Evolutionary conservation across 1,140 invertebrate genomes (phyloP).

Genomic region (Onthophagus taurus): DNA sequence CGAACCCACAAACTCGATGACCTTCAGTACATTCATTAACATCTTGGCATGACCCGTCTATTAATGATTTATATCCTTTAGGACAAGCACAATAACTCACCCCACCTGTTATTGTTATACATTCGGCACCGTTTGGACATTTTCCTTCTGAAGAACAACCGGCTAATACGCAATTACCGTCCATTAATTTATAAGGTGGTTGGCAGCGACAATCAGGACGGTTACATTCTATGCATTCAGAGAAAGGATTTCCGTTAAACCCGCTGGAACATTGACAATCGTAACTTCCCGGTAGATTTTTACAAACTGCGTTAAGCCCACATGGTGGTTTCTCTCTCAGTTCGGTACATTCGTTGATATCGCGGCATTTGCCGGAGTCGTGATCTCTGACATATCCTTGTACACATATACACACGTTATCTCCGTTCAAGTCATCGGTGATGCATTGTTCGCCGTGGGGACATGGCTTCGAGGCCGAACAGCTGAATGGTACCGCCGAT

Average conservation of each 20-base stretch:
- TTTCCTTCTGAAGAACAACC: conserved; percentile 67
- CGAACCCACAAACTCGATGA: conserved; percentile 68
- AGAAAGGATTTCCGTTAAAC: conserved; percentile 82
- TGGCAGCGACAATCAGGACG: conserved; percentile 77
- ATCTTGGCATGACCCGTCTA: conserved; percentile 71
- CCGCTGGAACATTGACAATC: conserved; percentile 82
- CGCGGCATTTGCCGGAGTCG: conserved; percentile 64
- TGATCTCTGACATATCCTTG: conserved; percentile 69
- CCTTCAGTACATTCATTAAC: conserved; percentile 74
- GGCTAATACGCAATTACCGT: conserved; percentile 71
- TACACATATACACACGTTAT: conserved; percentile 77
- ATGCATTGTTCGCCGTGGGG: conserved; percentile 76
- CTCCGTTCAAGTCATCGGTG: conserved; percentile 56
- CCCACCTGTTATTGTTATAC: conserved; percentile 78
- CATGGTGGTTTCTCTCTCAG: conserved; percentile 63
- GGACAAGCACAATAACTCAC: conserved; percentile 85
- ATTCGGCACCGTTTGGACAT: conserved; percentile 75
- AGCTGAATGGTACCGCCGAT: conserved; percentile 51
- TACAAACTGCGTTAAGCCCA: conserved; percentile 79
- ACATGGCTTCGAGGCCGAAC: conserved; percentile 66
- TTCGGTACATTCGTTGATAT: conserved; percentile 81
- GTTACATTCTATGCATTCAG: conserved; percentile 73
- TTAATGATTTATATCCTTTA: conserved; percentile 61
- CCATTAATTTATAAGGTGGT: conserved; percentile 72
- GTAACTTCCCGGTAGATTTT: conserved; percentile 88